Evolutionary conservation across 2,113 vertebrate genomes (phyloP).

Genomic region (Aix galericulata): DNA sequence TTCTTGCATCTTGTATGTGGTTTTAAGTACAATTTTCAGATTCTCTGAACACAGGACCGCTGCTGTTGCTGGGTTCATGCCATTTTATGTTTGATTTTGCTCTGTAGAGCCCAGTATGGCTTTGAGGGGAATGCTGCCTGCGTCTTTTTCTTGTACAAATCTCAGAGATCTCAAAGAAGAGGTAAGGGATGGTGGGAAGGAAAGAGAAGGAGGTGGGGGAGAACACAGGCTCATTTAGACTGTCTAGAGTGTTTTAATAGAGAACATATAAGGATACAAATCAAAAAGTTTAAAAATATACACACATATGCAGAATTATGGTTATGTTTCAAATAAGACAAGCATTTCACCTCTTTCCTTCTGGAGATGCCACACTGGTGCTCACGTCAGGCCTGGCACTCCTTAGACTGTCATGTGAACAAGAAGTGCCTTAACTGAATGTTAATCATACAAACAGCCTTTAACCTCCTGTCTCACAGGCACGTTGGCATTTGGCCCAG

Average conservation of each 20-base stretch:
- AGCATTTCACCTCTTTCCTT: not conserved
- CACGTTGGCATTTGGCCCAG: not conserved
- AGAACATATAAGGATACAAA: not conserved
- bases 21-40: not conserved
- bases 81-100: not conserved
- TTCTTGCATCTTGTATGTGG: not conserved
- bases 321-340: not conserved
- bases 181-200: fast-evolving
- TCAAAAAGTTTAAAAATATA: not conserved
- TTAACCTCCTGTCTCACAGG: slow-evolving; percentile 9
- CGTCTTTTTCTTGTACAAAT: not conserved
- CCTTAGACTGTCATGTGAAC: not conserved
- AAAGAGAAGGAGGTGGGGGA: too few species aligned
- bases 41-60: not conserved
- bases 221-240: not conserved
- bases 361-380: not conserved
- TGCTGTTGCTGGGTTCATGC: not conserved
- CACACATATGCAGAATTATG: not conserved
- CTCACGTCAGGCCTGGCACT: not conserved
- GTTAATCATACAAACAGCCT: not conserved
- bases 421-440: not conserved
- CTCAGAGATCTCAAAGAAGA: not conserved
- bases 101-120: not conserved
- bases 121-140: not conserved
- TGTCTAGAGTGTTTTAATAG: not conserved